Percentiles rank a stretch among this genome's conserved stretches.
phyloP scores from a whole-genome alignment of 1,140 invertebrate species.

The Sinonovacula constricta region DNA sequence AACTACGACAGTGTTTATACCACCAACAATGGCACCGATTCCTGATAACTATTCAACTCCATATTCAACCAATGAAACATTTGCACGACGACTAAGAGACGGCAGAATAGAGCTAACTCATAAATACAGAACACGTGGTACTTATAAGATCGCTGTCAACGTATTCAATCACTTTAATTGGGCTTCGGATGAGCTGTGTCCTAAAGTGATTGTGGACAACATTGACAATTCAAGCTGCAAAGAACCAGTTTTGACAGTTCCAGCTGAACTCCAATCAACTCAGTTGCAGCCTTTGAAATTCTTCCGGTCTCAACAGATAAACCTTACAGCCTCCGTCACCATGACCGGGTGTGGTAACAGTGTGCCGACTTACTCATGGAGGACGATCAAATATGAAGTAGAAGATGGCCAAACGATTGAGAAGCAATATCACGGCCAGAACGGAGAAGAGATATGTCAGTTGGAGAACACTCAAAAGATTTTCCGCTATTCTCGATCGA shows the following conservation, averaged over 20 bases:
- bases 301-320: slow-evolving; percentile 64
- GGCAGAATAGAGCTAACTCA: slow-evolving; percentile 62
- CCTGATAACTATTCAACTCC: slow-evolving; percentile 1
- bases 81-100: slow-evolving; percentile 9
- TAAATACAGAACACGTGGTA: slow-evolving; percentile 58
- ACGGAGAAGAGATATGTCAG: slow-evolving; percentile 60
- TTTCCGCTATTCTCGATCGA: slow-evolving; percentile 61
- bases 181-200: slow-evolving; percentile 64
- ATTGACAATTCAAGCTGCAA: slow-evolving; percentile 11
- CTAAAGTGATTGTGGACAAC: slow-evolving; percentile 62
- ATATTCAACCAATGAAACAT: slow-evolving; percentile 27
- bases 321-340: slow-evolving; percentile 52
- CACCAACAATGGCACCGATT: slow-evolving; percentile 30
- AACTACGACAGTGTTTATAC: slow-evolving; percentile 17
- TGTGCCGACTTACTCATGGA: slow-evolving; percentile 63
- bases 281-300: slow-evolving; percentile 34
- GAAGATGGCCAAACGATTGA: slow-evolving; percentile 47
- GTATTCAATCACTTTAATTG: slow-evolving; percentile 67
- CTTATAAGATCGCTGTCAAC: slow-evolving; percentile 60
- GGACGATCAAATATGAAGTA: slow-evolving; percentile 52
- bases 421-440: slow-evolving; percentile 61
- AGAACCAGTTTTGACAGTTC: slow-evolving; percentile 8
- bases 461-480: slow-evolving; percentile 52
- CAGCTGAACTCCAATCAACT: slow-evolving; percentile 24
- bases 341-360: slow-evolving; percentile 44